These are phyloP conservation scores for Brachionus rotundiformis DNA, from an alignment of 1,140 invertebrate genomes.

Conservation along the genomic window DNA sequence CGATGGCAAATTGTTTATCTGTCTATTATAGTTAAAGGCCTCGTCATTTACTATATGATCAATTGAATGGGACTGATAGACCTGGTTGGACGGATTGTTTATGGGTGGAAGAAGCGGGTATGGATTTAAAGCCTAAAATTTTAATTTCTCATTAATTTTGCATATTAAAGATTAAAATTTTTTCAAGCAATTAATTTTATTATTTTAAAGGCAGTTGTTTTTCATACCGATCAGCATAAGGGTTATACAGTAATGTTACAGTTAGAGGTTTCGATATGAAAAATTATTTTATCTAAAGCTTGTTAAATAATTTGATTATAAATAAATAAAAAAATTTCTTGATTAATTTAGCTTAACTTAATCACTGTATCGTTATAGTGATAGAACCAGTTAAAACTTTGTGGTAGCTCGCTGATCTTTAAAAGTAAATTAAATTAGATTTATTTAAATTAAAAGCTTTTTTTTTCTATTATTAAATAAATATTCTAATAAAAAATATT, in stretches of 20 bases:
- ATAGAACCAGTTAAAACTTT: conserved; percentile 37
- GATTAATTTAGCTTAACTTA: conserved; percentile 24
- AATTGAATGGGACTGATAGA: neutral
- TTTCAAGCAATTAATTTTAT: conserved; percentile 22
- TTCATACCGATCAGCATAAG: neutral
- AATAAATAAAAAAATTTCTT: neutral
- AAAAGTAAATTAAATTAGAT: neutral
- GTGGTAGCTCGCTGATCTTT: neutral
- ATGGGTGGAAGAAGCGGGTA: conserved; percentile 36
- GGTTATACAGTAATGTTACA: too few species aligned
- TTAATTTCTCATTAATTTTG: neutral
- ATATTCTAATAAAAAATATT: too few species aligned
- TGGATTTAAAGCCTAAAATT: conserved; percentile 45
- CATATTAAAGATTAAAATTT: neutral
- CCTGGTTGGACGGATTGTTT: neutral
- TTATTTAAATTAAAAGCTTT: neutral
- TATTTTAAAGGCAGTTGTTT: neutral
- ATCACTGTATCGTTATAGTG: conserved; percentile 39
- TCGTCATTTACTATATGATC: conserved; percentile 22
- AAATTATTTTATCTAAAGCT: neutral
- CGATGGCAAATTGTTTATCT: neutral
- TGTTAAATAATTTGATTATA: neutral
- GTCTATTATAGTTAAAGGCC: neutral
- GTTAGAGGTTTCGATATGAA: neutral
- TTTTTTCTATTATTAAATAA: too few species aligned